phyloP scores from a whole-genome alignment of 2,888 invertebrate genomes.

The Ischnus inquisitorius region DNA sequence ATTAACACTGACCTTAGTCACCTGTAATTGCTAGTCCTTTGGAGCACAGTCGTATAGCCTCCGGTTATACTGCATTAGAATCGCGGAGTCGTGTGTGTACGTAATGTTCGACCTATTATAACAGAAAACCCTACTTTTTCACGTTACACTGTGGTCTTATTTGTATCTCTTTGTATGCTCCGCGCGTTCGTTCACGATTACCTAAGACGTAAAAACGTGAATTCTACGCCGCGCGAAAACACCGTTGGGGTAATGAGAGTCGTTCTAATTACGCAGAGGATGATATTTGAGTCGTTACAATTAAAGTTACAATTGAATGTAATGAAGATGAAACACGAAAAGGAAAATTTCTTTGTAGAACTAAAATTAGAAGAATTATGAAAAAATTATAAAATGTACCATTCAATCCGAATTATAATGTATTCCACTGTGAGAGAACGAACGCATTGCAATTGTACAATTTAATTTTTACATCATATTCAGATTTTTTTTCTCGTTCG shows the following conservation, averaged over 20 bases:
- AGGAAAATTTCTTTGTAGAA: background rate
- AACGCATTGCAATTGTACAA: too few relatives aligned
- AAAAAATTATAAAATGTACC: too few relatives aligned
- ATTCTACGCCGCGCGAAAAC: conserved; percentile 4
- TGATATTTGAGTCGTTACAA: background rate
- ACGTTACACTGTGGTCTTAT: conserved; percentile 34
- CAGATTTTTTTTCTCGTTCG: too few relatives aligned
- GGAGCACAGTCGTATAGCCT: conserved; percentile 50
- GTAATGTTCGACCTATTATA: conserved; percentile 72
- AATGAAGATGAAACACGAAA: background rate
- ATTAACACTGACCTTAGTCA: conserved; percentile 85
- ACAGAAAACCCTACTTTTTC: conserved; percentile 65
- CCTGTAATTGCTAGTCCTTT: conserved; percentile 83
- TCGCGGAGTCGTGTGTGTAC: conserved; percentile 59
- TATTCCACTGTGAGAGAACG: too few relatives aligned
- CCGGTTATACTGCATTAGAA: conserved; percentile 42
- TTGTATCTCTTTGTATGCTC: conserved; percentile 45
- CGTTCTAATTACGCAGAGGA: background rate
- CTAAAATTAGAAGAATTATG: too few relatives aligned
- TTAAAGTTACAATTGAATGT: background rate
- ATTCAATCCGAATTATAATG: too few relatives aligned
- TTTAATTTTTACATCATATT: too few relatives aligned
- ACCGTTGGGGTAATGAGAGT: background rate
- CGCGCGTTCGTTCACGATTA: conserved; percentile 46
- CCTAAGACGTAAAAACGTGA: conserved; percentile 35